A percentile compares a stretch with the other conserved stretches of the same genome.
These are phyloP conservation scores for Aradophagus sp. DNA, from an alignment of 1,140 invertebrate genomes.

Conservation along the genomic window DNA sequence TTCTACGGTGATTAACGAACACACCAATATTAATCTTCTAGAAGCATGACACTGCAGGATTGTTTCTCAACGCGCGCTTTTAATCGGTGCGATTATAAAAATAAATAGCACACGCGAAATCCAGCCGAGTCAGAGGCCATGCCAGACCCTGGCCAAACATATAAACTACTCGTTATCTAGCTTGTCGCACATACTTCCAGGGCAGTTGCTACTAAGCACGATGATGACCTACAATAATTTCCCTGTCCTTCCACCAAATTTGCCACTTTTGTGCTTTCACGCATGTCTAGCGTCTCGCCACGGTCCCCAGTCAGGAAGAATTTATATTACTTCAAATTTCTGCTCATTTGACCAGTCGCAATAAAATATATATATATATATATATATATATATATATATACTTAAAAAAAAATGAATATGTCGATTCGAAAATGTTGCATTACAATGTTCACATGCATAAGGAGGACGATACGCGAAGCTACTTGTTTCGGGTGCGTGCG, in stretches of 20 bases:
- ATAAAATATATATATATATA: too few species aligned
- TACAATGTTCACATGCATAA: too few species aligned
- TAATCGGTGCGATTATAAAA: conserved; percentile 36
- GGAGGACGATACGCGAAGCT: too few species aligned
- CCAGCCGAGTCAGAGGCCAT: conserved; percentile 17
- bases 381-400: too few species aligned
- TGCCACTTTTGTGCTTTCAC: conserved; percentile 13
- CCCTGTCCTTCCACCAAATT: conserved; percentile 21
- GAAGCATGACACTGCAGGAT: conserved; percentile 31
- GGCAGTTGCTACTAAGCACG: conserved; percentile 33
- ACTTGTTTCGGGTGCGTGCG: background rate
- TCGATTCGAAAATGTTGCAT: too few species aligned
- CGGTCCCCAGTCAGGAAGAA: too few species aligned
- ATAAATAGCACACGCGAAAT: conserved; percentile 30
- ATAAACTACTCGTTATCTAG: conserved; percentile 45
- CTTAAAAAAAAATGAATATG: too few species aligned
- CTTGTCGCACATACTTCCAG: conserved; percentile 22
- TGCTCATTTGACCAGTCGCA: conserved; percentile 1
- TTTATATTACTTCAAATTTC: too few species aligned
- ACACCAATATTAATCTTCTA: conserved; percentile 31
- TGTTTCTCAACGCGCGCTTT: conserved; percentile 28
- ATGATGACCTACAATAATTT: conserved; percentile 42
- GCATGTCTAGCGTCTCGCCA: conserved; percentile 5
- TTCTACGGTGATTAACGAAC: conserved; percentile 33
- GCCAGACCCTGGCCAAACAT: conserved; percentile 33